Percentiles rank a stretch among this genome's conserved stretches.
These are phyloP conservation scores for Octodonta nipae DNA, from an alignment of 2,888 invertebrate genomes.

Conservation along the genomic window DNA sequence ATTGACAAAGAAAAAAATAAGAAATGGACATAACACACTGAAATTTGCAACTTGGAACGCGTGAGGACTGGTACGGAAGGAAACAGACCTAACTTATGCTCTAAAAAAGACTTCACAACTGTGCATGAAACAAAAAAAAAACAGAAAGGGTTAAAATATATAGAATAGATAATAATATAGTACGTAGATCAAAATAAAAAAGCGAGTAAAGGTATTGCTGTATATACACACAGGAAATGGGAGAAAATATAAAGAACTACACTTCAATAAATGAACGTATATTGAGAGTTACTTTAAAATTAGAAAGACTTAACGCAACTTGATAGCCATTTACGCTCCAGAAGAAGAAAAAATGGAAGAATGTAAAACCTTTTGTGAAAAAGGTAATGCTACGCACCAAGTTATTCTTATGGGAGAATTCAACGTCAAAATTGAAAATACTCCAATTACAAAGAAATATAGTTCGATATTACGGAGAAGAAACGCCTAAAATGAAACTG, in stretches of 20 bases:
- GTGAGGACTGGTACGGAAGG: too few relatives aligned
- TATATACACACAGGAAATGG: neutral
- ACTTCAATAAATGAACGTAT: neutral
- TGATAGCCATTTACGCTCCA: constrained; percentile 1
- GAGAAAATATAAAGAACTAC: neutral
- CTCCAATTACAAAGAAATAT: neutral
- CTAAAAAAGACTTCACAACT: constrained; percentile 1
- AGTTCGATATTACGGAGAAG: too few relatives aligned
- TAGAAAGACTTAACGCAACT: constrained; percentile 1
- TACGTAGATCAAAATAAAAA: constrained; percentile 1
- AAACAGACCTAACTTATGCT: neutral
- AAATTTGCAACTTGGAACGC: too few relatives aligned
- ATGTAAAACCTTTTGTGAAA: neutral
- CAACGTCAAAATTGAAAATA: neutral
- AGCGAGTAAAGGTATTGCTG: neutral
- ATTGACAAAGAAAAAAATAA: too few relatives aligned
- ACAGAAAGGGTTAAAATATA: constrained; percentile 1
- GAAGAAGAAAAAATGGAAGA: neutral
- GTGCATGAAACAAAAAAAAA: constrained; percentile 1
- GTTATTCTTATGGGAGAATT: constrained; percentile 1
- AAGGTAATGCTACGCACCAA: neutral
- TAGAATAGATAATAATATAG: neutral
- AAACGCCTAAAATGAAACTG: neutral
- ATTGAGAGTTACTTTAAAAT: neutral
- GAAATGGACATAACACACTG: too few relatives aligned